Conservation (phyloP, 92 coral and sea anemone genomes). For the Epizoanthus rinbou region DNA sequence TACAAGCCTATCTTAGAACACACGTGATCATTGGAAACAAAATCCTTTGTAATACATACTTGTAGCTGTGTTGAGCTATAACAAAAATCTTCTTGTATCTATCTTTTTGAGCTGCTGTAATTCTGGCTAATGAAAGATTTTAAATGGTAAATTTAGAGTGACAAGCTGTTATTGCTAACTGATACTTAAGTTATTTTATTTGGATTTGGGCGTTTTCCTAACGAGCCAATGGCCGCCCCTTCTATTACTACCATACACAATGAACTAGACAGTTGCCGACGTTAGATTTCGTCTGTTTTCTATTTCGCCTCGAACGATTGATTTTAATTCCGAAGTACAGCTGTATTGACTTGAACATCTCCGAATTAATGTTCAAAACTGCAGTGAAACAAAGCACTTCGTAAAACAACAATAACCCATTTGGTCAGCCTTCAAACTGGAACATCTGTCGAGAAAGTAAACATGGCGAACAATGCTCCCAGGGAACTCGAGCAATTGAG, state of each 20-base stretch:
- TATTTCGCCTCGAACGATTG: conserved; percentile 33
- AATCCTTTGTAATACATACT: conserved; percentile 15
- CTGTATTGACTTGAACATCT: conserved; percentile 83
- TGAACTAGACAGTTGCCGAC: conserved; percentile 36
- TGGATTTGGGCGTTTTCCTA: neutral
- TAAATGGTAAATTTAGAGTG: conserved; percentile 1
- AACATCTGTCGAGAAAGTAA: conserved; percentile 88
- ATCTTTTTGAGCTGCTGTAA: neutral
- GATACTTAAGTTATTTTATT: conserved; percentile 24
- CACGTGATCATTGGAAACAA: neutral
- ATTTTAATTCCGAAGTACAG: conserved; percentile 62
- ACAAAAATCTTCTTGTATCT: neutral
- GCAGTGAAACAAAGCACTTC: conserved; percentile 66
- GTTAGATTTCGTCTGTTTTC: conserved; percentile 43
- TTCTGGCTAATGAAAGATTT: conserved; percentile 12
- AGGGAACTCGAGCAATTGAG: conserved; percentile 1
- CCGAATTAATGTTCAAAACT: conserved; percentile 79
- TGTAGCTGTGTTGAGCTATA: neutral
- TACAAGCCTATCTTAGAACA: neutral
- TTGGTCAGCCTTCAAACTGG: conserved; percentile 56
- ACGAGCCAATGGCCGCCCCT: neutral
- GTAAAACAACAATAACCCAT: conserved; percentile 68
- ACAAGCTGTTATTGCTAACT: conserved; percentile 5
- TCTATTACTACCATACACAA: conserved; percentile 13
- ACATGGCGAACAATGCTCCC: conserved; percentile 57